Percentiles rank a stretch among this genome's conserved stretches.
phyloP scores from a whole-genome alignment of 2,888 invertebrate species.

The Parnassius smintheus region DNA sequence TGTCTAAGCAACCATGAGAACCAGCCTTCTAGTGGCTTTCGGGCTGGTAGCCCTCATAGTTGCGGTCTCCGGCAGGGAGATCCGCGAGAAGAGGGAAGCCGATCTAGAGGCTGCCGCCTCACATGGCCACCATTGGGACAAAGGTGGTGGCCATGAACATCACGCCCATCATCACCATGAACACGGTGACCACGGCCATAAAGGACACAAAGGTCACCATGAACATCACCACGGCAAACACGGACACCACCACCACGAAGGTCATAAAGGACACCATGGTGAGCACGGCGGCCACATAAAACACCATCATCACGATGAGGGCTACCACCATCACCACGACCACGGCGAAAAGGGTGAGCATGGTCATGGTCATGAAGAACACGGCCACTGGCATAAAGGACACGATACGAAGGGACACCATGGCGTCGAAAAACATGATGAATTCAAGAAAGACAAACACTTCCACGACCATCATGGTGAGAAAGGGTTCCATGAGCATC shows the following conservation, averaged over 20 bases:
- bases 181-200: conserved; percentile 84
- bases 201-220: conserved; percentile 85
- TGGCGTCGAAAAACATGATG: conserved; percentile 90
- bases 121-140: conserved; percentile 55
- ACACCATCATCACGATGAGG: conserved; percentile 83
- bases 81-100: conserved; percentile 67
- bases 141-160: conserved; percentile 83
- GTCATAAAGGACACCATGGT: conserved; percentile 81
- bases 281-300: conserved; percentile 84
- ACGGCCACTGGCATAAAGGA: conserved; percentile 89
- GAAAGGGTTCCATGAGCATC: conserved; percentile 87
- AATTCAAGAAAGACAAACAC: conserved; percentile 91
- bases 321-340: conserved; percentile 82
- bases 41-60: conserved; percentile 76
- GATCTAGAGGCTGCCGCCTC: conserved; percentile 80
- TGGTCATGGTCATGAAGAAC: conserved; percentile 75
- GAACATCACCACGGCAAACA: conserved; percentile 84
- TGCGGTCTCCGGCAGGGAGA: conserved; percentile 70
- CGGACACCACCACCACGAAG: conserved; percentile 86
- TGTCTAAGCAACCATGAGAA: conserved; percentile 59
- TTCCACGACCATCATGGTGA: conserved; percentile 92
- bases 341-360: conserved; percentile 84
- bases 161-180: conserved; percentile 83
- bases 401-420: conserved; percentile 92
- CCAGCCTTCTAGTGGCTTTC: conserved; percentile 54